Conservation (phyloP, 2,888 invertebrate species). For the Frankliniella intonsa region DNA sequence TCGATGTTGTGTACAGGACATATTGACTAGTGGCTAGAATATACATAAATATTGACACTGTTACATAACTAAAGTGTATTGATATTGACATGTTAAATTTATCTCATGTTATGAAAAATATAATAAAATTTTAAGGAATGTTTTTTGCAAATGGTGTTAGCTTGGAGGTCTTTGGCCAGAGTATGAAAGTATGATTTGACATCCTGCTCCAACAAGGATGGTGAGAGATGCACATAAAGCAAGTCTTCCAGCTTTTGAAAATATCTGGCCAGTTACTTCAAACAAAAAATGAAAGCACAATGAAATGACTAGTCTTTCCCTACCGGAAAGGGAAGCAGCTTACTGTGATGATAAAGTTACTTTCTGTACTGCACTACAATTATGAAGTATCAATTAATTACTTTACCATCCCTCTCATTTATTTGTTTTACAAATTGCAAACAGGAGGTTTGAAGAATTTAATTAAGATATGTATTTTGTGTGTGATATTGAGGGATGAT, state of each 20-base stretch:
- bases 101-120: not conserved
- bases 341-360: slow-evolving; percentile 15
- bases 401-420: not conserved
- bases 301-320: not conserved
- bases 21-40: not conserved
- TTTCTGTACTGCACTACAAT: not conserved
- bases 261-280: not conserved
- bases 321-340: not conserved
- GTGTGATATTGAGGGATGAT: not conserved
- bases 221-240: not conserved
- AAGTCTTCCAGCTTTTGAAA: not conserved
- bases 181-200: not conserved
- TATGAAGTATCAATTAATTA: slow-evolving; percentile 1
- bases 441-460: not conserved
- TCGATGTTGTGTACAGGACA: not conserved
- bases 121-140: not conserved
- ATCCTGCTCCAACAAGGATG: too few relatives aligned
- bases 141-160: not conserved
- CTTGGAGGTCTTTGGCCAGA: not conserved
- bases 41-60: not conserved
- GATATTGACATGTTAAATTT: not conserved
- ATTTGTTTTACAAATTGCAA: not conserved
- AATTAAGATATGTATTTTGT: not conserved
- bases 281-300: not conserved
- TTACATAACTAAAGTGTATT: not conserved